A percentile compares a stretch with the other conserved stretches of the same genome.
These are phyloP conservation scores for Philopotamus ludificatus DNA, from an alignment of 1,140 invertebrate genomes.

Conservation along the genomic window DNA sequence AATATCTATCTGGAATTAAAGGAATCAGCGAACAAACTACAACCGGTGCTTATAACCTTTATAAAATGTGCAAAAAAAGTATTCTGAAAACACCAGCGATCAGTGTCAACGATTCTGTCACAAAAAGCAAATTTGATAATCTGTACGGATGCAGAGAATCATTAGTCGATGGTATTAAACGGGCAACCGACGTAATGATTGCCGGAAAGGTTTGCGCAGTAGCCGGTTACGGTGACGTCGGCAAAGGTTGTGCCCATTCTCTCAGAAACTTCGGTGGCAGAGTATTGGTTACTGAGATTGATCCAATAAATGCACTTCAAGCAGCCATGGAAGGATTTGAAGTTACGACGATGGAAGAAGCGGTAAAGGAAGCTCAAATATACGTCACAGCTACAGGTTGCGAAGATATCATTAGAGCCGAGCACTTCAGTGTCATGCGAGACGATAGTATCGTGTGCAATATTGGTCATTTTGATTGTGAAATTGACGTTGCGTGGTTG, in stretches of 20 bases:
- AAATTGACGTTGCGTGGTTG: conserved; percentile 96
- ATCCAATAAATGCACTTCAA: conserved; percentile 98
- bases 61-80: conserved; percentile 91
- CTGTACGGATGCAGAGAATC: conserved; percentile 98
- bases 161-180: conserved; percentile 96
- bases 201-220: conserved; percentile 98
- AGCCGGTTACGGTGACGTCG: conserved; percentile 98
- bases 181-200: conserved; percentile 98
- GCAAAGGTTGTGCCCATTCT: conserved; percentile 97
- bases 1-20: conserved; percentile 80
- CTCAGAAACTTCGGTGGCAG: conserved; percentile 92
- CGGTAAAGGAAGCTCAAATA: conserved; percentile 86
- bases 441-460: conserved; percentile 99
- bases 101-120: conserved; percentile 98
- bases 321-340: conserved; percentile 97
- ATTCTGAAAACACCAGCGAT: conserved; percentile 91
- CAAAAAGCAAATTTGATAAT: conserved; percentile 99
- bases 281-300: conserved; percentile 97
- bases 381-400: conserved; percentile 99
- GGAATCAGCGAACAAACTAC: conserved; percentile 99
- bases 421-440: conserved; percentile 90
- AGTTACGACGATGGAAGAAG: conserved; percentile 98
- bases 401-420: conserved; percentile 85
- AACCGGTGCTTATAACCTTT: conserved; percentile 97
- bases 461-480: conserved; percentile 98